Evolutionary conservation across 2,888 invertebrate species (phyloP).

Genomic region (Tineola bisselliella): DNA sequence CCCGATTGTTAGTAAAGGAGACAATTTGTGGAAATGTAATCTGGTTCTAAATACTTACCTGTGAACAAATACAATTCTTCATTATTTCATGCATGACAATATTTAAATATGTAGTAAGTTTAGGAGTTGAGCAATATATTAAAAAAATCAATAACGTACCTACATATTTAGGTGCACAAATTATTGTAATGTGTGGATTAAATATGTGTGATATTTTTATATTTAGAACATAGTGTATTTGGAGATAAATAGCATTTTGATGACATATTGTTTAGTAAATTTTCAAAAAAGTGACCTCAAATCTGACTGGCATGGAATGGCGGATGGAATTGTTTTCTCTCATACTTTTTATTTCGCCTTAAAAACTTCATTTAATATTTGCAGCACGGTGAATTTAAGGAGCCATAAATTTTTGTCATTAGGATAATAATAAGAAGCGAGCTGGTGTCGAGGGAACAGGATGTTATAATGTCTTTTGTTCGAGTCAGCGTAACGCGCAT

Average conservation of each 20-base stretch:
- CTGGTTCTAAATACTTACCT: background rate
- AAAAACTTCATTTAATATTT: constrained; percentile 44
- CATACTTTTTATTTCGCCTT: constrained; percentile 28
- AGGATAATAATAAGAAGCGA: constrained; percentile 60
- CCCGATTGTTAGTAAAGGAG: background rate
- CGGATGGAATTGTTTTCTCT: constrained; percentile 2
- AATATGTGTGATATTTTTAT: no score
- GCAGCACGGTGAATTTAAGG: constrained; percentile 60
- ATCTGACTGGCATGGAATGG: background rate
- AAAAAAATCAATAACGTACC: no score
- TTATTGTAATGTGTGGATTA: no score
- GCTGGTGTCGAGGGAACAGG: constrained; percentile 56
- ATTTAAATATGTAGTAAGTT: no score
- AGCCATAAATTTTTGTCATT: constrained; percentile 65
- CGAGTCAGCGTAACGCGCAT: constrained; percentile 50
- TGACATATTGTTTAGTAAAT: background rate
- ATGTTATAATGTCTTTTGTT: constrained; percentile 66
- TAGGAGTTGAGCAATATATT: no score
- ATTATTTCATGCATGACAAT: background rate
- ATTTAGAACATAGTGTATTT: no score
- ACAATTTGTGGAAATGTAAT: background rate
- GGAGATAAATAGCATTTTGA: no score
- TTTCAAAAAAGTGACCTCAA: background rate
- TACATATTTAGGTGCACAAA: no score
- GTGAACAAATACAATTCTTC: background rate